phyloP scores from a whole-genome alignment of 1,140 invertebrate species.

The Drosophila kepulauana region DNA sequence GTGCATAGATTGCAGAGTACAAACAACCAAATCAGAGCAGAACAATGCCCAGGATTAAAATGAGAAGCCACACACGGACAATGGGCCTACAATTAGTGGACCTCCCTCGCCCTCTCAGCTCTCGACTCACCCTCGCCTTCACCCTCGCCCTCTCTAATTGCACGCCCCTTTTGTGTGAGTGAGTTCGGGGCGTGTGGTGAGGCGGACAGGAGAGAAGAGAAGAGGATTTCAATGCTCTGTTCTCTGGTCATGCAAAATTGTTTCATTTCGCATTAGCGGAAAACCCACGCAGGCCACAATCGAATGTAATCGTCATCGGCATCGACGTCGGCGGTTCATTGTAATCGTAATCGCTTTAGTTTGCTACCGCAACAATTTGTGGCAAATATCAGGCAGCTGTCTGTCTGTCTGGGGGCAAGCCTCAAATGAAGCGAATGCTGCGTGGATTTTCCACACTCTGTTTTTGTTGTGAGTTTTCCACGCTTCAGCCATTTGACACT shows the following conservation, averaged over 20 bases:
- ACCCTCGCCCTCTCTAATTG: constrained; percentile 57
- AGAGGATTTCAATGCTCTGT: constrained; percentile 31
- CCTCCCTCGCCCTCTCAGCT: constrained; percentile 29
- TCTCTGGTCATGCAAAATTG: constrained; percentile 36
- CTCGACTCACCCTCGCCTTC: neutral
- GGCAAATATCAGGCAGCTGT: constrained; percentile 56
- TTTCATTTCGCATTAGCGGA: constrained; percentile 39
- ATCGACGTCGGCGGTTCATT: constrained; percentile 1
- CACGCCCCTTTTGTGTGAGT: constrained; percentile 48
- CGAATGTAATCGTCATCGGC: constrained; percentile 30
- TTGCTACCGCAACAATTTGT: constrained; percentile 61
- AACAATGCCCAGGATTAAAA: constrained; percentile 70
- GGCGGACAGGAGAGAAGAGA: constrained; percentile 35
- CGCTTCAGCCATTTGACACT: constrained; percentile 51
- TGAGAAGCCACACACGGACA: constrained; percentile 64
- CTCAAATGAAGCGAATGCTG: constrained; percentile 51
- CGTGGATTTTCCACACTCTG: constrained; percentile 34
- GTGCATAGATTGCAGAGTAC: constrained; percentile 19
- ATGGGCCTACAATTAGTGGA: constrained; percentile 61
- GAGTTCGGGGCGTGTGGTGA: constrained; percentile 48
- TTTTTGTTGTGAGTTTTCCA: constrained; percentile 61
- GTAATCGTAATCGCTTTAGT: constrained; percentile 63
- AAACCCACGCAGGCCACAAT: constrained; percentile 10
- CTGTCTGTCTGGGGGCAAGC: neutral
- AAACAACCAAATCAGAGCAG: constrained; percentile 67